Base-by-base conservation (phyloP, 2,888 invertebrate species). In the Uropetala carovei region DNA sequence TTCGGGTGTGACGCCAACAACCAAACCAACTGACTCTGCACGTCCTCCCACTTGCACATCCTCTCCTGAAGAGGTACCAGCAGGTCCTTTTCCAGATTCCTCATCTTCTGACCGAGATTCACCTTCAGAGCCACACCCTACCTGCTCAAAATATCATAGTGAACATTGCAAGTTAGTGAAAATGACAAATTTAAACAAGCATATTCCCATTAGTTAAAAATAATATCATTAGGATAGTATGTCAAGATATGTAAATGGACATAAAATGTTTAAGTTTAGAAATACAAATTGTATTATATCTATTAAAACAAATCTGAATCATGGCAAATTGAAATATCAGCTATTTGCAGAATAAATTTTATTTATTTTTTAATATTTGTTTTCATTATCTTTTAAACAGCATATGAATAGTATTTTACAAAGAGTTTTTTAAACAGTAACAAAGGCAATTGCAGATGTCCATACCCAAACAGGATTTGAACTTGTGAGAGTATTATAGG, bases 71-170 rank as follows among this genome's bases (percentile, higher is more conserved):
- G 89, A 89, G 0, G 60, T 64, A 60, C 64, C 64, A 14, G 60
- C 64, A 0, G 43, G 64, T 0, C 89, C 89, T 64, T 89, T 89
- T 11, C 89, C 89, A 59, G 60, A 60, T 11, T 89, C 89, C 60
- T 89, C 89, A 60, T 89, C 89, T 43, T 89, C 89, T 68, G 89
- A 89, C 5, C 89, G 89, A n/a, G 89, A 89, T 89, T 89, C 89
- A 64, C 89, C 89, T 43, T 89, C 89, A 64, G 89, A 89, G 10
- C 64, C 89, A n/a, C 27, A 30, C 8, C 64, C 89, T n/a, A 68
- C 30, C 89, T 64, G 18, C 43, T 5, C 8, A 64, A 18, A 8
- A 64, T 64, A 16, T 18, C 64, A 64, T n/a, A 0, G 16, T n/a
- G 0, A 64, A n/a, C 11, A 64, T 64, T 64, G 16, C 64, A 8